Evolutionary conservation across 2,113 vertebrate species (phyloP).

Genomic region (Apaloderma vittatum): DNA sequence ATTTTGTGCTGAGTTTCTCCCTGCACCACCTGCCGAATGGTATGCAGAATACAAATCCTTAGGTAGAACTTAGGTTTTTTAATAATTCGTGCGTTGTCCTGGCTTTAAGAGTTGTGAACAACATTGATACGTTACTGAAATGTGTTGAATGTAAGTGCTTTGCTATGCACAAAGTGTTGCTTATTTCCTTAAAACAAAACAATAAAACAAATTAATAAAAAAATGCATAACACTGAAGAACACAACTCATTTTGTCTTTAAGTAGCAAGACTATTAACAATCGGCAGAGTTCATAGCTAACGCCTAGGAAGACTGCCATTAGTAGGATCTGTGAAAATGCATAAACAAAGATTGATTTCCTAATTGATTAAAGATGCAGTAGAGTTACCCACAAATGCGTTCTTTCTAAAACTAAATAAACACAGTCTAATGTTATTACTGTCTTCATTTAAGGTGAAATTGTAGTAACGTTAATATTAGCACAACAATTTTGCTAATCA

Average conservation of each 20-base stretch:
- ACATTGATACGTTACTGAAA: neutral
- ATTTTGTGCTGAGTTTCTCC: neutral
- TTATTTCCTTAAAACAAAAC: neutral
- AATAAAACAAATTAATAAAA: neutral
- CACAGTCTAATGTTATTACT: neutral
- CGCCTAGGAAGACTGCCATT: neutral
- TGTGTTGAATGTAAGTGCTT: neutral
- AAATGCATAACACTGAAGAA: accelerated
- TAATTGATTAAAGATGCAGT: neutral
- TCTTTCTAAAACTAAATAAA: neutral
- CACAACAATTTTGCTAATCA: neutral
- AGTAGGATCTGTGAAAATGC: neutral
- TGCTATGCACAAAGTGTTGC: neutral
- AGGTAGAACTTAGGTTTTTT: neutral
- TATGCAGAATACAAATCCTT: neutral
- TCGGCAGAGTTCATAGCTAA: neutral
- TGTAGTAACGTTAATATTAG: neutral
- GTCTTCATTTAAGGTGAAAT: neutral
- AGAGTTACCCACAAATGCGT: neutral
- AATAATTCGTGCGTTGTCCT: neutral
- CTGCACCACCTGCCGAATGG: neutral
- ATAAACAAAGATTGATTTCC: neutral
- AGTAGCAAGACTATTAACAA: neutral
- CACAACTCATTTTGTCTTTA: neutral
- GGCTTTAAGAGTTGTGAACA: neutral